Base-by-base conservation (phyloP, 2,113 vertebrate species). In the Gymnarchus niloticus region DNA sequence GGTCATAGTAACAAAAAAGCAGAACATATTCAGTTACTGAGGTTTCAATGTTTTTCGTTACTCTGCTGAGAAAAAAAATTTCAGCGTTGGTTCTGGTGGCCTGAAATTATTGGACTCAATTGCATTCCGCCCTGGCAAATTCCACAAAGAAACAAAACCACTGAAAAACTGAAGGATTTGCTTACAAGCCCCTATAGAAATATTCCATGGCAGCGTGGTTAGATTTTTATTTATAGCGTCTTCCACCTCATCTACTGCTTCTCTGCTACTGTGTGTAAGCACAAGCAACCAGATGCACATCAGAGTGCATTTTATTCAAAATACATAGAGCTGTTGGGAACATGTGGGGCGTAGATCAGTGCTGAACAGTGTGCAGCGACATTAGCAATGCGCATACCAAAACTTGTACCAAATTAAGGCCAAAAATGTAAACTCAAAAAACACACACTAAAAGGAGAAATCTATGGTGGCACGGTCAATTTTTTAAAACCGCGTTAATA, bases 91-190 rank as follows among this genome's bases (percentile, higher is more conserved):
- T 85, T 89, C 65, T 25, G 78, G 85, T 81, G 88, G 83, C 78
- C 88, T 93, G 81, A 91, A 91, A 93, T 93, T 92, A 91, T 83
- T 65, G 85, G 88, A 86, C 91, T 89, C 90, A 82, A 84, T 83
- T 61, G 59, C 4, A 0, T 46, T 90, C 87, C 89, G 89, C 61
- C 25, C 84, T 49, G 59, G 61, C 54, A 46, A 85, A 59, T 84
- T 82, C 84, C 87, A 84, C 44, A 86, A 23, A 84, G 54, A 3
- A 65, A 56, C 56, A 69, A 46, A 49, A 54, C 57, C 48, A 82
- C 49, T 82, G 48, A 82, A n/a, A 80, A 6, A 2, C 28, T 17
- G 83, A 56, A 1, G 1, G 28, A 6, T 54, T 49, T 57, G 52
- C 2, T 6, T 49, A 6, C 33, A 56, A 83, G 44, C 37, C 82